These are phyloP conservation scores for Pogonophryne albipinna DNA, from an alignment of 2,797 vertebrate genomes.

Conservation along the genomic window DNA sequence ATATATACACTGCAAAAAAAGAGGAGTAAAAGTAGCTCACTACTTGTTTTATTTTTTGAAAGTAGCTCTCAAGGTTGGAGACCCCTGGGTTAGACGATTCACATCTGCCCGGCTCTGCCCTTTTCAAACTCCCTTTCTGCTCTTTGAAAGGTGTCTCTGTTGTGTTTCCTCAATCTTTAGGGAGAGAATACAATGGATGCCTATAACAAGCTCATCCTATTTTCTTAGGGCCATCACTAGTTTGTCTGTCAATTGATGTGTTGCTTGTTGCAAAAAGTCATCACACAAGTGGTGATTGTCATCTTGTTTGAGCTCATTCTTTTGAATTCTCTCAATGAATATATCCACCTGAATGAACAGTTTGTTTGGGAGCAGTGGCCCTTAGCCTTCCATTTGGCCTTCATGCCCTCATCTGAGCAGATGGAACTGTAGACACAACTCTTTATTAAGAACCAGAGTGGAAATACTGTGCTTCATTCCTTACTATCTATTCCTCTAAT, in stretches of 20 bases:
- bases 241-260: conserved; percentile 3
- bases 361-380: neutral
- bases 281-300: neutral
- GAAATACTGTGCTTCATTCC: neutral
- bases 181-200: conserved; percentile 27
- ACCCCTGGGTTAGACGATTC: conserved; percentile 6
- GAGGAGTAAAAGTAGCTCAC: too few species aligned
- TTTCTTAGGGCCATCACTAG: conserved; percentile 13
- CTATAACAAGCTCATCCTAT: conserved; percentile 27
- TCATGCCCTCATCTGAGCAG: neutral
- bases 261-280: neutral
- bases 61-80: too few species aligned
- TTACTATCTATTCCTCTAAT: neutral
- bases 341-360: neutral
- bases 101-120: neutral
- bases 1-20: too few species aligned
- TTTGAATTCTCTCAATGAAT: neutral
- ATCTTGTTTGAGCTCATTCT: neutral
- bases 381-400: neutral
- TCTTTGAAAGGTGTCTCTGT: conserved; percentile 52
- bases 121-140: conserved; percentile 23
- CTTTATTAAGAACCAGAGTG: conserved; percentile 5
- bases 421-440: conserved; percentile 8
- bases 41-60: too few species aligned
- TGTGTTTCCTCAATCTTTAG: conserved; percentile 5